Evolutionary conservation across 2,888 invertebrate genomes (phyloP).

Genomic region (Drosophila bunnanda): DNA sequence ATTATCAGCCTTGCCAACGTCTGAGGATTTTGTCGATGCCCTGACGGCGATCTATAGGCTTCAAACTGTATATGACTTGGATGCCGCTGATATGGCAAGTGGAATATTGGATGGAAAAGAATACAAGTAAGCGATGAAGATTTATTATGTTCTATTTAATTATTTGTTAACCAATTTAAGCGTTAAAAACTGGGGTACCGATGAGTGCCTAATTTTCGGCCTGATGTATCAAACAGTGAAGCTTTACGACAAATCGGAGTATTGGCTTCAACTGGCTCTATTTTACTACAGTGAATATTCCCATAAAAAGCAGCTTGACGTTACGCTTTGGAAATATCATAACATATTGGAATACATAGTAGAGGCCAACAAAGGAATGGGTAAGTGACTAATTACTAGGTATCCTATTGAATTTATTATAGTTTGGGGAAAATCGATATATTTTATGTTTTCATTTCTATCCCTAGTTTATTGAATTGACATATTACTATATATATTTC

Average conservation of each 20-base stretch:
- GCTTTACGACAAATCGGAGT: conserved; percentile 9
- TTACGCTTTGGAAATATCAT: conserved; percentile 8
- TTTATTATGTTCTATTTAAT: neutral
- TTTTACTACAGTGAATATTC: neutral
- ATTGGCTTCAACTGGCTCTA: conserved; percentile 31
- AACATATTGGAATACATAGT: conserved; percentile 20
- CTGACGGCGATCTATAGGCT: conserved; percentile 17
- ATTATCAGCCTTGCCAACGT: conserved; percentile 7
- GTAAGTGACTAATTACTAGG: neutral
- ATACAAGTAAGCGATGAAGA: neutral
- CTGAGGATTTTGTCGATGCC: conserved; percentile 19
- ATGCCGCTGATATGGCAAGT: conserved; percentile 15
- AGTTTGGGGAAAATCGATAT: too few species aligned
- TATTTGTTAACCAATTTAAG: neutral
- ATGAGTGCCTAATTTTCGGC: conserved; percentile 33
- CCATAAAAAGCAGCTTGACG: neutral
- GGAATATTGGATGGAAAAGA: conserved; percentile 18
- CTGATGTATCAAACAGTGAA: neutral
- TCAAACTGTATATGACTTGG: conserved; percentile 24
- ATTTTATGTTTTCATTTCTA: too few species aligned
- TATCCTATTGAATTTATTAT: too few species aligned
- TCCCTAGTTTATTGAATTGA: too few species aligned
- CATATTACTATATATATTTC: neutral
- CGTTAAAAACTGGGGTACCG: conserved; percentile 2
- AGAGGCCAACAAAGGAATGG: conserved; percentile 19